These are phyloP conservation scores for Epizoanthus rinbou DNA, from an alignment of 92 coral and sea anemone genomes.

Conservation along the genomic window DNA sequence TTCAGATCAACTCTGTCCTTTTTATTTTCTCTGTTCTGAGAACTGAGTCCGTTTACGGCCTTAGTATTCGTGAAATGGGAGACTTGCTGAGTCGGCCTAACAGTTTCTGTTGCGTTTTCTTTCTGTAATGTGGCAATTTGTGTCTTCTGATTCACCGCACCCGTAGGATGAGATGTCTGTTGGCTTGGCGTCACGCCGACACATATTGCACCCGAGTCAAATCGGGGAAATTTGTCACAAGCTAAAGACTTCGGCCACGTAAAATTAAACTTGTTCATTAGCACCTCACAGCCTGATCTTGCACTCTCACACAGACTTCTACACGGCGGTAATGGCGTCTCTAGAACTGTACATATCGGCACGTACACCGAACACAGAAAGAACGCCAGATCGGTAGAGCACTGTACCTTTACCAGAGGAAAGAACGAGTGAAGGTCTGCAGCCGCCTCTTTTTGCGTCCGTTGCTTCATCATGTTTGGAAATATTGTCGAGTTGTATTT, in stretches of 20 bases:
- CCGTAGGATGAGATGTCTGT: no score
- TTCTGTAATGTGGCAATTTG: slow-evolving; percentile 28
- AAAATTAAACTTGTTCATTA: slow-evolving; percentile 76
- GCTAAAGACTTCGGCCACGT: slow-evolving; percentile 83
- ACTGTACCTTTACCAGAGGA: slow-evolving; percentile 75
- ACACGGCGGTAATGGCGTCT: slow-evolving; percentile 81
- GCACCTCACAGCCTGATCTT: slow-evolving; percentile 58
- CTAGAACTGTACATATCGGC: slow-evolving; percentile 81
- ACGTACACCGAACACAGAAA: slow-evolving; percentile 89
- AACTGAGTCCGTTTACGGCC: no score
- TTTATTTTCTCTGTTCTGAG: neutral
- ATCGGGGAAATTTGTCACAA: slow-evolving; percentile 73
- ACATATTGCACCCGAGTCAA: slow-evolving; percentile 61
- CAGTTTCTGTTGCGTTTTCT: neutral
- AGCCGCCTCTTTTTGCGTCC: slow-evolving; percentile 83
- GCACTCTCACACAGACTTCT: slow-evolving; percentile 83
- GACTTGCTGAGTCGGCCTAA: no score
- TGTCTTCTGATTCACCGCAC: no score
- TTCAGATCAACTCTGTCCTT: neutral
- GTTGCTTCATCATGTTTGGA: slow-evolving; percentile 89
- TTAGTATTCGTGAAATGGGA: no score
- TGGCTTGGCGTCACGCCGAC: slow-evolving; percentile 46
- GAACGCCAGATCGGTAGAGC: slow-evolving; percentile 81
- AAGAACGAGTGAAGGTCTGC: slow-evolving; percentile 70
- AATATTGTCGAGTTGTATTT: slow-evolving; percentile 79